A percentile compares a stretch with the other conserved stretches of the same genome.
Evolutionary conservation across 2,888 invertebrate genomes (phyloP).

Genomic region (Malthinus seriepunctatus): DNA sequence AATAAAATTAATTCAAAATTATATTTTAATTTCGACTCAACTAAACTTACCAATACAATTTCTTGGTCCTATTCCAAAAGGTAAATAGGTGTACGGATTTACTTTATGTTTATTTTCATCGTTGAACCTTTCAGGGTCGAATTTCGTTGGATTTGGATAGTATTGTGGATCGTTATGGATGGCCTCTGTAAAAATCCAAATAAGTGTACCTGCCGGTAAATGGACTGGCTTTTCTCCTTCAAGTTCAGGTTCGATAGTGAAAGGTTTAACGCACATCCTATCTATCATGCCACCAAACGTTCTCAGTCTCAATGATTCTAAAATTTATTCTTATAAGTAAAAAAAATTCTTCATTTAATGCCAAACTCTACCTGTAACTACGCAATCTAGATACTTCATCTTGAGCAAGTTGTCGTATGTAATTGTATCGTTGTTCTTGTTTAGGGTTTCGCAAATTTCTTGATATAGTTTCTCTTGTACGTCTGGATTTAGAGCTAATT

Average conservation of each 20-base stretch:
- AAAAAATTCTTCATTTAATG: background rate
- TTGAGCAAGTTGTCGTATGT: slow-evolving; percentile 49
- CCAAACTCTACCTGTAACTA: slow-evolving; percentile 57
- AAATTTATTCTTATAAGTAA: background rate
- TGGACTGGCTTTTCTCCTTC: slow-evolving; percentile 29
- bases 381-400: slow-evolving; percentile 63
- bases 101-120: slow-evolving; percentile 58
- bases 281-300: slow-evolving; percentile 33
- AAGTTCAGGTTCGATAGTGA: slow-evolving; percentile 31
- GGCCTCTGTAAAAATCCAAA: slow-evolving; percentile 38
- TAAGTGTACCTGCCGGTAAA: slow-evolving; percentile 26
- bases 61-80: slow-evolving; percentile 59
- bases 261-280: slow-evolving; percentile 35
- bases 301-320: slow-evolving; percentile 26
- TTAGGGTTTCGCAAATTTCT: slow-evolving; percentile 57
- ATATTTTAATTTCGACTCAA: background rate
- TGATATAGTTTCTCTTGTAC: slow-evolving; percentile 59
- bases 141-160: slow-evolving; percentile 42
- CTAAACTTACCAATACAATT: slow-evolving; percentile 61
- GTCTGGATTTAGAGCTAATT: slow-evolving; percentile 62
- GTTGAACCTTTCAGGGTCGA: slow-evolving; percentile 52
- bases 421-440: slow-evolving; percentile 44
- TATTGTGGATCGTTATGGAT: slow-evolving; percentile 42
- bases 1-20: background rate
- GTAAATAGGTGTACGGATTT: slow-evolving; percentile 50